phyloP scores from a whole-genome alignment of 2,113 vertebrate species.

The Pogonocichla stellata region DNA sequence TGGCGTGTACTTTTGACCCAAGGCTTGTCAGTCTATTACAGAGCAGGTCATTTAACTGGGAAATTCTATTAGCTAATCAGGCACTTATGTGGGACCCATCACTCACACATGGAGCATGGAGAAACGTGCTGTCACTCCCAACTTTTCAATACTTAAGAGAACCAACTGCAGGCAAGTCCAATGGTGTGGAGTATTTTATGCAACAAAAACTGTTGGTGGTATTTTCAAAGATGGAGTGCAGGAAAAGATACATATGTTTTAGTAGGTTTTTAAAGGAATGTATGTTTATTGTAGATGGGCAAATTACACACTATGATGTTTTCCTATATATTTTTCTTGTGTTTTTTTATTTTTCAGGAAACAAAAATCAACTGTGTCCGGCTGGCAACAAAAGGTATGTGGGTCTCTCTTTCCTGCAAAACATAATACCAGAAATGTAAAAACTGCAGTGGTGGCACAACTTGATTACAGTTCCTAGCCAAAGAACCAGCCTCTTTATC shows the following conservation, averaged over 20 bases:
- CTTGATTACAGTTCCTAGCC: constrained; percentile 3
- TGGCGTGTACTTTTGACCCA: constrained; percentile 15
- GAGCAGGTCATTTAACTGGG: constrained; percentile 3
- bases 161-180: background rate
- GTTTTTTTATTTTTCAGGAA: constrained; percentile 81
- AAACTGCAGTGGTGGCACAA: constrained; percentile 52
- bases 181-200: background rate
- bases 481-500: background rate
- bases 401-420: constrained; percentile 23
- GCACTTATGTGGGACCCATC: background rate
- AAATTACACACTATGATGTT: constrained; percentile 2
- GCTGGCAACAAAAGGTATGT: constrained; percentile 96
- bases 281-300: background rate
- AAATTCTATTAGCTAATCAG: constrained; percentile 12
- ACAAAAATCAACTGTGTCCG: constrained; percentile 97
- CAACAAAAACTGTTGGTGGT: background rate
- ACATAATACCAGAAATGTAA: background rate
- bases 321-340: constrained; percentile 47
- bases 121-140: background rate
- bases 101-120: background rate
- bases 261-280: background rate
- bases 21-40: constrained; percentile 2
- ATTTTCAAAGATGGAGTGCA: background rate
- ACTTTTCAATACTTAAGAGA: background rate
- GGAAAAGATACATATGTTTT: background rate